These are phyloP conservation scores for Chaetorhynchus papuensis DNA, from an alignment of 2,113 vertebrate species.

Conservation along the genomic window DNA sequence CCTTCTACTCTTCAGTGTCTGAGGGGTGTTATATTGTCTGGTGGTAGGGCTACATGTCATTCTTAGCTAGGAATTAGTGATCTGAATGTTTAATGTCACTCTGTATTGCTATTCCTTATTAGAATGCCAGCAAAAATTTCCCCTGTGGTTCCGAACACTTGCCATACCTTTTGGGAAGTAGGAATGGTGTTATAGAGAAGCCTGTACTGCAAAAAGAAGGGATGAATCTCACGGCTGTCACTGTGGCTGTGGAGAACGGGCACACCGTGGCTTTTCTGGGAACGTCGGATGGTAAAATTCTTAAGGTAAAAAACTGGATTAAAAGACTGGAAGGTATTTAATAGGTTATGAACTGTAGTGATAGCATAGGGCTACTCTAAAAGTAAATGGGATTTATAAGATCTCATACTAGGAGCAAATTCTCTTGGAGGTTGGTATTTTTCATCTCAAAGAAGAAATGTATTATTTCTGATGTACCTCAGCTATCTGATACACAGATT, in stretches of 20 bases:
- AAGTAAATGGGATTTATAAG: not conserved
- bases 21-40: not conserved
- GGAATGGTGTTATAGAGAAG: conserved; percentile 52
- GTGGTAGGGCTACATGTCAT: not conserved
- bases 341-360: not conserved
- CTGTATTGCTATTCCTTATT: conserved; percentile 32
- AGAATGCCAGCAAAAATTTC: conserved; percentile 66
- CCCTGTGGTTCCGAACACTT: conserved; percentile 89
- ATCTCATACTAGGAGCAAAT: not conserved
- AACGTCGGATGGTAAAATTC: conserved; percentile 81
- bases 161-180: conserved; percentile 89
- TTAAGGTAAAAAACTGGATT: conserved; percentile 66
- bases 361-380: not conserved
- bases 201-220: conserved; percentile 63
- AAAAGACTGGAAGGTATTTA: not conserved
- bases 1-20: not conserved
- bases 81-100: conserved; percentile 36
- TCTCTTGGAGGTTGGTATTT: not conserved
- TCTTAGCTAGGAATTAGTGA: conserved; percentile 20
- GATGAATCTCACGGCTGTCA: conserved; percentile 81
- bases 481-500: not conserved
- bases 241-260: conserved; percentile 78
- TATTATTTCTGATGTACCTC: not conserved
- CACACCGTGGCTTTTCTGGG: conserved; percentile 89
- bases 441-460: not conserved